phyloP scores from a whole-genome alignment of 2,797 vertebrate species.

The Acropternis orthonyx region DNA sequence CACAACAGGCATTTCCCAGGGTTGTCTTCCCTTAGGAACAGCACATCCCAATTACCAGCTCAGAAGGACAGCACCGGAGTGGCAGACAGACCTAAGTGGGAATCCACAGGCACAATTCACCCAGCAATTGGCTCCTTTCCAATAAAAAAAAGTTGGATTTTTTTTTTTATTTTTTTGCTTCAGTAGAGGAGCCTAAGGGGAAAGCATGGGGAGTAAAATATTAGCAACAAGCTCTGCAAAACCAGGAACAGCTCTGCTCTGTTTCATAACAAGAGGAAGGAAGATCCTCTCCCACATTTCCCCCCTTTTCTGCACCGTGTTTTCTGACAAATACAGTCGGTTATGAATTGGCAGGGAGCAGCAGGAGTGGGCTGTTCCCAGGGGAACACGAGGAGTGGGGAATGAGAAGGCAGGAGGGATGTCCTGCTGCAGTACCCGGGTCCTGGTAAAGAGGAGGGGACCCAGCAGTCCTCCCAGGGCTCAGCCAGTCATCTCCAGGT shows the following conservation, averaged over 20 bases:
- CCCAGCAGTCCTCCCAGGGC: neutral
- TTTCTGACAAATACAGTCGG: neutral
- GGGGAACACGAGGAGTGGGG: neutral
- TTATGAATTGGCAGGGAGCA: neutral
- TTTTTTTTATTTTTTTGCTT: neutral
- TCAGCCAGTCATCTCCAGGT: neutral
- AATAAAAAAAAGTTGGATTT: neutral
- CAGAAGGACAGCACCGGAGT: neutral
- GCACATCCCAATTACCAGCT: neutral
- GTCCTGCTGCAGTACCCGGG: neutral
- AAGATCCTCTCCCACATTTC: neutral
- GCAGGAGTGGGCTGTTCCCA: neutral
- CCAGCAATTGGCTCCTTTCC: neutral
- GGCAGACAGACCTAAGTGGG: neutral
- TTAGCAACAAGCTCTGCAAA: neutral
- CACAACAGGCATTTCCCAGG: neutral
- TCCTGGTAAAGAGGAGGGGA: neutral
- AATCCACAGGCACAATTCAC: neutral
- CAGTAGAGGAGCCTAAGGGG: neutral
- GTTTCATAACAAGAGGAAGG: neutral
- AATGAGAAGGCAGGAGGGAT: neutral
- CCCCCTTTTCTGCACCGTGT: neutral
- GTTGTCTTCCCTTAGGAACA: neutral
- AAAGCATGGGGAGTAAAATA: neutral
- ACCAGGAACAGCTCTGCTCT: neutral